These are phyloP conservation scores for Corydoras maculifer DNA, from an alignment of 2,113 vertebrate genomes.

Conservation along the genomic window DNA sequence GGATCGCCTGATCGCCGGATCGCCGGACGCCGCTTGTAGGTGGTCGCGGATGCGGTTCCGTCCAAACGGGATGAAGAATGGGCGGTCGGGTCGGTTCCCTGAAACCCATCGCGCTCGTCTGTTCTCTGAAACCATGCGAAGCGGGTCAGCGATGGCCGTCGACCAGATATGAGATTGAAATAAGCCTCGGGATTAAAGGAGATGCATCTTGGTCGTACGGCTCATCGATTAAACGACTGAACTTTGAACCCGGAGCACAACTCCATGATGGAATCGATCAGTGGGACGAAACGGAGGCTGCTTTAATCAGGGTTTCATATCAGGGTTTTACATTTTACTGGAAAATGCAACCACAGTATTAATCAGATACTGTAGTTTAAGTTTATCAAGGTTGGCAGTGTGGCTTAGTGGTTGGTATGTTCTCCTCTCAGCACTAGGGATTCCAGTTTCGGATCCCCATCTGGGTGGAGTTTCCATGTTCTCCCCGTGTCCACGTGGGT, in stretches of 20 bases:
- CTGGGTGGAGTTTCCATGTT: no score
- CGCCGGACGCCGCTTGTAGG: constrained; percentile 41
- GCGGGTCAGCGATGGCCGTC: constrained; percentile 7
- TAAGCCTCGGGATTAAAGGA: constrained; percentile 1
- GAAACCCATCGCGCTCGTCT: constrained; percentile 23
- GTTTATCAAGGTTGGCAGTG: no score
- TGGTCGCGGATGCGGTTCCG: not conserved
- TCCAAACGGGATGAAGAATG: constrained; percentile 4
- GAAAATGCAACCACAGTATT: no score
- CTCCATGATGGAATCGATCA: not conserved
- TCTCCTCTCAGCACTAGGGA: no score
- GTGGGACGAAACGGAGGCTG: no score
- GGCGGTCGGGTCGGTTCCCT: constrained; percentile 26
- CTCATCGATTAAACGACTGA: constrained; percentile 30
- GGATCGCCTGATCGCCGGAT: constrained; percentile 24
- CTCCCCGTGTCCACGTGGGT: no score
- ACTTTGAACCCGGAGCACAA: constrained; percentile 12
- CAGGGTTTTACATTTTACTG: not conserved
- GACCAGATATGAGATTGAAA: constrained; percentile 19
- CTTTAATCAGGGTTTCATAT: no score
- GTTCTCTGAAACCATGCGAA: constrained; percentile 17
- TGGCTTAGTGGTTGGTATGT: no score
- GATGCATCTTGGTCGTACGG: constrained; percentile 14
- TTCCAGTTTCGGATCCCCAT: no score
- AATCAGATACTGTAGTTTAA: no score